Evolutionary conservation across 2,113 vertebrate genomes (phyloP), one percentile per base, ranked within the genome.

Genomic region (Atrichornis clamosus): DNA sequence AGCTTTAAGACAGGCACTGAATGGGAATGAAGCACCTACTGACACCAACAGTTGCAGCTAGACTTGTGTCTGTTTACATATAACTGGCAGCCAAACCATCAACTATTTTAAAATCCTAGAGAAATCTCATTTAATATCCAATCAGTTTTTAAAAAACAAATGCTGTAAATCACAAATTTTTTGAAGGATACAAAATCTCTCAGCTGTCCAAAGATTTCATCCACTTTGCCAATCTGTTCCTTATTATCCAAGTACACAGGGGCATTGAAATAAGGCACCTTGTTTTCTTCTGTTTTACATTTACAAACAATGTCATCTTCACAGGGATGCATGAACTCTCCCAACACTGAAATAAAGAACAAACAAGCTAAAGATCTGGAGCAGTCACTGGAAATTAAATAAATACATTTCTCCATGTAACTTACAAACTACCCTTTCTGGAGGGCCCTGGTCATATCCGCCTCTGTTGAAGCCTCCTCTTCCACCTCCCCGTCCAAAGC

Each of bases 211-310:
- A 99, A 99, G 96, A 99, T 99, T 97, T 99, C 99, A 87, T 99
- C 99, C 93, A 99, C 99, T 96, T 99, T 99, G 27, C 99, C 99
- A 22, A 99, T 99, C 94, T 99, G 99, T 77, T 99, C 99, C 95
- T 99, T 99, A 97, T 99, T 99, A 94, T 99, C 99, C 98, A 99
- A 96, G 85, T 99, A 99, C 46, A 99, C 99, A 0, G 99, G 99
- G 27, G 99, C 99, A 4, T 99, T 99, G 97, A 99, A 99, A 94
- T 99, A 99, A 70, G 99, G 99, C 82, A 99, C 99, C 90, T 99
- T 99, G 96, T 98, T 99, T 91, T 99, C 99, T 50, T 99, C 98
- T 22, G 99, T 99, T 67, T 98, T 98, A 91, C 99, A 99, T 92
- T 98, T 99, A 78, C 99, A 99, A 82, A 99, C 99, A 22, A 99